Base-by-base conservation (phyloP, 2,888 invertebrate genomes). In the Chydorus sphaericus region DNA sequence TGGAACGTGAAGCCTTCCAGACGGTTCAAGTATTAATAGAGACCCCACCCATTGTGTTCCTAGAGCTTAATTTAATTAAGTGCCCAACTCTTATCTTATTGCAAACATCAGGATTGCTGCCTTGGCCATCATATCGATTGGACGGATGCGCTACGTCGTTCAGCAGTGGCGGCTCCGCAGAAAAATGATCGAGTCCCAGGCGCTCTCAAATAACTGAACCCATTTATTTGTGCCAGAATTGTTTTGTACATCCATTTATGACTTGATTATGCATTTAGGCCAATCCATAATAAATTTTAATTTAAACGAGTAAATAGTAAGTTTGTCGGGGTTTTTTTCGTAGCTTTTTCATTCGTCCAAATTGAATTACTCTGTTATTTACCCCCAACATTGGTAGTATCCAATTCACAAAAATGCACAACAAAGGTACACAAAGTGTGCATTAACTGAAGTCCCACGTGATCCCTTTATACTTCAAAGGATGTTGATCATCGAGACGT, bases 241-340 rank as follows among this genome's bases (percentile, higher is more conserved):
- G 44, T 44, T 44, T 23, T 26, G 44, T 44, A n/a, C n/a, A n/a
- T n/a, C n/a, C n/a, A n/a, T n/a, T n/a, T n/a, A 26, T 44, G 44
- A 44, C 18, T 44, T 44, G 20, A 44, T 33, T 14, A 33, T 44
- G 44, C 44, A 44, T 44, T 23, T 14, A 44, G 28, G 44, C 44
- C 44, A 28, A 44, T n/a, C n/a, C n/a, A 44, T 44, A 44, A 23
- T 44, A 44, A 44, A 44, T 26, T n/a, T n/a, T n/a, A n/a, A n/a
- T n/a, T n/a, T n/a, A n/a, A n/a, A n/a, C n/a, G n/a, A n/a, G n/a
- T n/a, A n/a, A n/a, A n/a, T n/a, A n/a, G n/a, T n/a, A 44, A 44
- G 28, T 44, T 44, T 44, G 26, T 4, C 28, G n/a, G 0, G 44
- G 23, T 44, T 44, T 28, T 26, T 26, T 44, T 44, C 44, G 28